These are phyloP conservation scores for Laticauda colubrina DNA, from an alignment of 2,113 vertebrate species.

Conservation along the genomic window DNA sequence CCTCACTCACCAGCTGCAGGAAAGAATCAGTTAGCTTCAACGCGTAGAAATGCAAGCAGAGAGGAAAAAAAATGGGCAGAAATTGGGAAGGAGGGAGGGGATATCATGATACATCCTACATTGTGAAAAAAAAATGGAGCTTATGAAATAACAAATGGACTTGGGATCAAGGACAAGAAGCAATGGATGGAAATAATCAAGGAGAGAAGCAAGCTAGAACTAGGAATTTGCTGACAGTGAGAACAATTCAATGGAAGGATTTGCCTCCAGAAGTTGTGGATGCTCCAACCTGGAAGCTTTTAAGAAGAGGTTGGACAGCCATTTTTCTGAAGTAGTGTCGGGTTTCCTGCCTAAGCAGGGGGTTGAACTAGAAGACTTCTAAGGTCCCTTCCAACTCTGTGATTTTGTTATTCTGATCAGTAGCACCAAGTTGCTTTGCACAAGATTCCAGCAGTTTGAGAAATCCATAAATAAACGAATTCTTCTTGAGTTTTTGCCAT, in stretches of 20 bases:
- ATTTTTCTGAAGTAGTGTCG: too few species aligned
- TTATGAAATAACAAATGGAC: slow-evolving; percentile 54
- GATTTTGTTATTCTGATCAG: not conserved
- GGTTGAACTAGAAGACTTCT: too few species aligned
- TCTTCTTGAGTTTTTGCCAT: slow-evolving; percentile 38
- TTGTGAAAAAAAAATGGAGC: not conserved
- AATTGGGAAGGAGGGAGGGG: not conserved
- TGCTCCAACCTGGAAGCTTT: too few species aligned
- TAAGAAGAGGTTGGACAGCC: too few species aligned
- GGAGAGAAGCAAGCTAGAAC: too few species aligned
- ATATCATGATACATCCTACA: slow-evolving; percentile 20
- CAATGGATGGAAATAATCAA: too few species aligned
- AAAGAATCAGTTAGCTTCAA: not conserved
- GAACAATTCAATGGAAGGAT: too few species aligned
- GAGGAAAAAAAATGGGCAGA: not conserved
- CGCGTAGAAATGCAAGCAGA: not conserved
- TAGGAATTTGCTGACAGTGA: too few species aligned
- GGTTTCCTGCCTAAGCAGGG: too few species aligned
- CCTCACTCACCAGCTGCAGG: not conserved
- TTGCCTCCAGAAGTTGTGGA: too few species aligned
- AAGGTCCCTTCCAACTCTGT: too few species aligned
- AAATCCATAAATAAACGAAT: slow-evolving; percentile 44
- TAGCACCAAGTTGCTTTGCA: slow-evolving; percentile 19
- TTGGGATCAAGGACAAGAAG: slow-evolving; percentile 29
- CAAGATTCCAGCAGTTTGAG: slow-evolving; percentile 26